Evolutionary conservation across 2,888 invertebrate species (phyloP).

Genomic region (Phrixothrix hirtus): DNA sequence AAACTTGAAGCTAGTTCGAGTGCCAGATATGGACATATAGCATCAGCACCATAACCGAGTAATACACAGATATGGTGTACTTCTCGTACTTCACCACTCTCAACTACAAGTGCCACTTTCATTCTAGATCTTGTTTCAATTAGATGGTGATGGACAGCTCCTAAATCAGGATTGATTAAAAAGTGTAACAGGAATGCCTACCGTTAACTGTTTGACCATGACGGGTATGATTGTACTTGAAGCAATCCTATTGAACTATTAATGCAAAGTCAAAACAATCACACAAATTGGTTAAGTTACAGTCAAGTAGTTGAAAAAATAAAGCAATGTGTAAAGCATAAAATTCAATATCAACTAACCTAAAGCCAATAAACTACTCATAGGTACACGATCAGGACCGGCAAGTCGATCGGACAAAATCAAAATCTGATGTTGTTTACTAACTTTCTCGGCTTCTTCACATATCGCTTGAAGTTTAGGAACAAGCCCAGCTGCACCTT

Average conservation of each 20-base stretch:
- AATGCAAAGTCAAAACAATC: no score
- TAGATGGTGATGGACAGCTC: conserved; percentile 93
- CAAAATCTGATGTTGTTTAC: conserved; percentile 71
- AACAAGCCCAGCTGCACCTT: conserved; percentile 75
- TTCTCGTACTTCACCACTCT: conserved; percentile 94
- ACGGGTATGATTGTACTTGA: no score
- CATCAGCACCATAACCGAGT: conserved; percentile 95
- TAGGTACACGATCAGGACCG: conserved; percentile 68
- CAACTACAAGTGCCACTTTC: conserved; percentile 93
- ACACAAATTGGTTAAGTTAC: no score
- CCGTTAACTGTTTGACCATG: no score
- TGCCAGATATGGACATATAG: conserved; percentile 95
- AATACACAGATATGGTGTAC: conserved; percentile 96
- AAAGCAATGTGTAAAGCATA: background rate
- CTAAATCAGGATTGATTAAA: conserved; percentile 41
- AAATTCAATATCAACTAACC: conserved; percentile 53
- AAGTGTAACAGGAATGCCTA: background rate
- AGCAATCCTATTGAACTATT: no score
- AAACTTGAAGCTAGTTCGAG: conserved; percentile 90
- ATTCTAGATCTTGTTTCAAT: conserved; percentile 94
- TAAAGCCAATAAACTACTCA: conserved; percentile 81
- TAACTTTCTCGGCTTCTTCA: conserved; percentile 76
- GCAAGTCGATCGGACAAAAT: conserved; percentile 81
- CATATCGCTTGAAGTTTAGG: conserved; percentile 81
- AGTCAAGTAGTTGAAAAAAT: no score